phyloP scores from a whole-genome alignment of 2,797 vertebrate genomes.

The Sebastes oblongus region DNA sequence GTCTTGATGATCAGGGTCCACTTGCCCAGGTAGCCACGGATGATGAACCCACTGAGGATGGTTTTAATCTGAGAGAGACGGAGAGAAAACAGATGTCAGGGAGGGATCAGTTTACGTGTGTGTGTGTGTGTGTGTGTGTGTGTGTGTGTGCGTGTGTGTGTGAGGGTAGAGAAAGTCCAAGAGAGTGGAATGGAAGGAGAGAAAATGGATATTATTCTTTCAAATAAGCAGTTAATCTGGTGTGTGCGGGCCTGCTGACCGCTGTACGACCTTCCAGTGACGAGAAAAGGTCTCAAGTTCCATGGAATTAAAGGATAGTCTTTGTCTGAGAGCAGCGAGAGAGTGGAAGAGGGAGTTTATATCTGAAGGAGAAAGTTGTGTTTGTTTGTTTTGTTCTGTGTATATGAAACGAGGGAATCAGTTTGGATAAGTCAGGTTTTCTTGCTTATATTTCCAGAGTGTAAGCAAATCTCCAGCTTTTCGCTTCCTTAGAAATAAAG shows the following conservation, averaged over 20 bases:
- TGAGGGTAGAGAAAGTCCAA: background rate
- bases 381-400: conserved; percentile 13
- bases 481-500: conserved; percentile 11
- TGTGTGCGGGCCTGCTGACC: background rate
- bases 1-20: conserved; percentile 98
- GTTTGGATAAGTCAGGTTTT: background rate
- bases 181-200: too few species aligned
- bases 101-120: background rate
- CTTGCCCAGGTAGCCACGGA: conserved; percentile 96
- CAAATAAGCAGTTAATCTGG: conserved; percentile 4
- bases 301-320: background rate
- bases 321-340: background rate
- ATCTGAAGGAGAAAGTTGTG: background rate
- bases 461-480: conserved; percentile 13
- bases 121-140: too few species aligned
- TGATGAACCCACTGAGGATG: conserved; percentile 97
- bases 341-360: background rate
- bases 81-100: background rate
- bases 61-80: conserved; percentile 90
- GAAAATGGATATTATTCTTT: conserved; percentile 1
- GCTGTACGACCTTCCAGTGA: conserved; percentile 1
- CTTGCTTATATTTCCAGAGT: background rate
- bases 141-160: background rate
- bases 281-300: background rate
- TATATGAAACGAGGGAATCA: background rate